Conservation (phyloP, 1,140 invertebrate species). For the Cecropterus lyciades region DNA sequence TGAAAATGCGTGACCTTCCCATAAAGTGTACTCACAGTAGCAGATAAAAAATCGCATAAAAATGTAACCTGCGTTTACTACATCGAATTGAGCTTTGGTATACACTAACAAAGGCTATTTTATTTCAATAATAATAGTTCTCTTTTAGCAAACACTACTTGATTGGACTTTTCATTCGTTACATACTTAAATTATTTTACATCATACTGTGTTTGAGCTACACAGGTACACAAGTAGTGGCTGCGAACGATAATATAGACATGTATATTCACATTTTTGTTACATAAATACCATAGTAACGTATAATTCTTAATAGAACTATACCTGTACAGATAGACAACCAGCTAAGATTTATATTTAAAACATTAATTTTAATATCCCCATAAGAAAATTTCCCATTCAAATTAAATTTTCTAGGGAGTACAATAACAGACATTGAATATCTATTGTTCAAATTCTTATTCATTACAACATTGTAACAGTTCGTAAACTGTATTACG, state of each 20-base stretch:
- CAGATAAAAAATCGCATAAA: slow-evolving; percentile 27
- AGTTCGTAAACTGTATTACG: too few relatives aligned
- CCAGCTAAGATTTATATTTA: slow-evolving; percentile 35
- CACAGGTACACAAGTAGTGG: slow-evolving; percentile 34
- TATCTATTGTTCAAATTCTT: slow-evolving; percentile 25
- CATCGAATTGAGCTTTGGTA: slow-evolving; percentile 64
- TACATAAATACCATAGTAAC: slow-evolving; percentile 16
- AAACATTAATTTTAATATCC: slow-evolving; percentile 30
- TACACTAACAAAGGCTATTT: slow-evolving; percentile 39
- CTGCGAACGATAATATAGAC: slow-evolving; percentile 27
- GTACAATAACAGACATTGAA: slow-evolving; percentile 34
- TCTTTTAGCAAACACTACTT: slow-evolving; percentile 29
- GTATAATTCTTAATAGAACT: slow-evolving; percentile 26
- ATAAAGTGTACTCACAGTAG: neutral
- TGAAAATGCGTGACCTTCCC: slow-evolving; percentile 1
- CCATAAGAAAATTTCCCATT: slow-evolving; percentile 20
- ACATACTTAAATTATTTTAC: slow-evolving; percentile 24
- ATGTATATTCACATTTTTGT: slow-evolving; percentile 24
- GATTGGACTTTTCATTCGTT: slow-evolving; percentile 15
- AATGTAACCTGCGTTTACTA: slow-evolving; percentile 32
- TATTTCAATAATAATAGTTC: slow-evolving; percentile 19
- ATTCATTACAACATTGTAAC: neutral
- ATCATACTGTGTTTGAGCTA: slow-evolving; percentile 33
- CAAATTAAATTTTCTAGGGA: slow-evolving; percentile 35
- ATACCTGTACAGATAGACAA: slow-evolving; percentile 33